These are phyloP conservation scores for Rhodeus uyekii DNA, from an alignment of 2,797 vertebrate genomes.

Conservation along the genomic window DNA sequence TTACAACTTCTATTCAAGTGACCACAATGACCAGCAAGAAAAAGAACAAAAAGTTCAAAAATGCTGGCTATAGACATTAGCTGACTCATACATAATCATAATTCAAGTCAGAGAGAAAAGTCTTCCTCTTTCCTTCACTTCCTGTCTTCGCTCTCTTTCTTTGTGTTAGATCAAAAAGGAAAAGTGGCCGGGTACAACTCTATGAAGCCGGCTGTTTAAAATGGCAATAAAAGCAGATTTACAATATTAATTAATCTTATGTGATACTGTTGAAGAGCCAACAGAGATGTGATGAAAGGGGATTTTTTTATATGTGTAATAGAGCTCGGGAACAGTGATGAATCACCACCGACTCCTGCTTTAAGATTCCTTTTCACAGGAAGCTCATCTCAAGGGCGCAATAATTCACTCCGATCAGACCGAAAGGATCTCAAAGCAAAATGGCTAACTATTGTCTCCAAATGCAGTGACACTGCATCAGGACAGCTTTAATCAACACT, in stretches of 20 bases:
- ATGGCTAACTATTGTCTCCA: slow-evolving; percentile 20
- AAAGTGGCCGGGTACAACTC: slow-evolving; percentile 32
- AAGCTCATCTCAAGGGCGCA: slow-evolving; percentile 56
- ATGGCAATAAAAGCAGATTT: slow-evolving; percentile 57
- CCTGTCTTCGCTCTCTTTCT: slow-evolving; percentile 17
- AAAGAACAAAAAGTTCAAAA: background rate
- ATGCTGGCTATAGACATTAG: slow-evolving; percentile 11
- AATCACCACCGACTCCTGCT: slow-evolving; percentile 51
- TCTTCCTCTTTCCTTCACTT: slow-evolving; percentile 9
- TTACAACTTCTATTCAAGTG: slow-evolving; percentile 24
- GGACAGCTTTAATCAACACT: slow-evolving; percentile 50
- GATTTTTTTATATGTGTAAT: slow-evolving; percentile 61
- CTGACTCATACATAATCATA: slow-evolving; percentile 38
- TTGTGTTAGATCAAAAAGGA: slow-evolving; percentile 32
- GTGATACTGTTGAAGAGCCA: slow-evolving; percentile 49
- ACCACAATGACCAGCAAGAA: slow-evolving; percentile 22
- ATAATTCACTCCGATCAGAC: slow-evolving; percentile 55
- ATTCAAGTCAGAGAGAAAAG: slow-evolving; percentile 46
- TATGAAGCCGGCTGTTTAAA: slow-evolving; percentile 40
- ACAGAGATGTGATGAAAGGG: slow-evolving; percentile 57
- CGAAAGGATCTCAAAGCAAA: slow-evolving; percentile 39
- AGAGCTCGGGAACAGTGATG: slow-evolving; percentile 49
- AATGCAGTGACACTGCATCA: background rate
- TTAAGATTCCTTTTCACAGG: slow-evolving; percentile 51
- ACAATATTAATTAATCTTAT: slow-evolving; percentile 61